Conservation (phyloP, 2,888 invertebrate species). For the Yponomeuta evonymella region DNA sequence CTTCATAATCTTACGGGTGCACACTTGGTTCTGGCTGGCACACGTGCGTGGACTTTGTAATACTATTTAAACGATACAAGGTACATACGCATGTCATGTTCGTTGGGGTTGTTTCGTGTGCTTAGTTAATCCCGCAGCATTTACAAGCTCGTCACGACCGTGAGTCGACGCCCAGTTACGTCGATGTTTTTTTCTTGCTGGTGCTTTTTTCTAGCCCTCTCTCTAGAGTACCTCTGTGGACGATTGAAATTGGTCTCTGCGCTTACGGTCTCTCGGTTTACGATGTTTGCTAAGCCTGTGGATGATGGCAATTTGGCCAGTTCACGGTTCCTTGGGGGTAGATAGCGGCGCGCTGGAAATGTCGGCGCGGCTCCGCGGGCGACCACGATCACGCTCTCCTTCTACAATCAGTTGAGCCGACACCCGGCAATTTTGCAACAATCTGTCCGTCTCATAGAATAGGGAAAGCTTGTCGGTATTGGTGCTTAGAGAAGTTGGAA, state of each 20-base stretch:
- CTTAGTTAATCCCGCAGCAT: constrained; percentile 49
- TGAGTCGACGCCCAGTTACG: constrained; percentile 13
- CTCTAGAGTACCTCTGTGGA: constrained; percentile 36
- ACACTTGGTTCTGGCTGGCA: constrained; percentile 21
- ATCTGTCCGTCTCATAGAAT: constrained; percentile 12
- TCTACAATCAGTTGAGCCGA: constrained; percentile 1
- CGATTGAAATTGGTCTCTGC: constrained; percentile 58
- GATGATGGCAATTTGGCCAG: constrained; percentile 34
- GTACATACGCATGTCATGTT: constrained; percentile 40
- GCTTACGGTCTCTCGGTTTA: constrained; percentile 40
- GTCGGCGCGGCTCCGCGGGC: constrained; percentile 42
- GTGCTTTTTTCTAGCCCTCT: constrained; percentile 41
- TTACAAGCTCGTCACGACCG: constrained; percentile 61
- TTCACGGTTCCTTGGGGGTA: constrained; percentile 34
- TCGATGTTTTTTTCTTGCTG: constrained; percentile 26
- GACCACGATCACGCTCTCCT: constrained; percentile 32
- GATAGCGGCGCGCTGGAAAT: constrained; percentile 32
- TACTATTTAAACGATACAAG: constrained; percentile 50
- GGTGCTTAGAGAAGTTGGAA: not conserved
- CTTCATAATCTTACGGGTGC: constrained; percentile 25
- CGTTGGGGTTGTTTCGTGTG: constrained; percentile 37
- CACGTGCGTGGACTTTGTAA: constrained; percentile 54
- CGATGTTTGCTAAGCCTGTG: constrained; percentile 28
- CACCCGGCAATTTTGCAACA: constrained; percentile 8
- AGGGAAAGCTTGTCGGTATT: not conserved